A percentile compares a stretch with the other conserved stretches of the same genome.
Evolutionary conservation across 2,888 invertebrate species (phyloP).

Genomic region (Orchestes rusci): DNA sequence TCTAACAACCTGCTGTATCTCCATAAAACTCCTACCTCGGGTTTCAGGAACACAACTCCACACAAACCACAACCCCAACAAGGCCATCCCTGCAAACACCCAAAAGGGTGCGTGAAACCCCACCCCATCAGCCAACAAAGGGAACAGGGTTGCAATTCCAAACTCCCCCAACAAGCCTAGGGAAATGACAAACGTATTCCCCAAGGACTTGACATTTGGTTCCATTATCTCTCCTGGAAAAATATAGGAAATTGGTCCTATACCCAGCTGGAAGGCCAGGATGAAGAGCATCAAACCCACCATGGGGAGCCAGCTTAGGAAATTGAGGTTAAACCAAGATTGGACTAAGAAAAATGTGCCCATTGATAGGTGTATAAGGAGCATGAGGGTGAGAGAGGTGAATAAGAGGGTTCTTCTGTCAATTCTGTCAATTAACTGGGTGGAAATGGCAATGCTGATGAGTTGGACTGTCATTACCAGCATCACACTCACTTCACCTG

Average conservation of each 20-base stretch:
- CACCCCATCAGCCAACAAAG: slow-evolving; percentile 20
- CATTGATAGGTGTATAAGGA: slow-evolving; percentile 45
- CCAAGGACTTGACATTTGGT: slow-evolving; percentile 64
- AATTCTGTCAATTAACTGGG: slow-evolving; percentile 66
- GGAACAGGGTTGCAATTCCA: slow-evolving; percentile 24
- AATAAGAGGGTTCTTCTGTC: slow-evolving; percentile 67
- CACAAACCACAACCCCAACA: slow-evolving; percentile 15
- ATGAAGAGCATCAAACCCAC: slow-evolving; percentile 63
- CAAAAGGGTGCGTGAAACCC: slow-evolving; percentile 28
- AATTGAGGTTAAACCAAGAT: slow-evolving; percentile 4
- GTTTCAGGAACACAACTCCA: slow-evolving; percentile 21
- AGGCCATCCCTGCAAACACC: slow-evolving; percentile 18
- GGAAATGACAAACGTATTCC: slow-evolving; percentile 34
- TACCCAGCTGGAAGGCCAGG: slow-evolving; percentile 59
- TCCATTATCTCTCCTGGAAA: slow-evolving; percentile 78
- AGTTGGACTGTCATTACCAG: slow-evolving; percentile 71
- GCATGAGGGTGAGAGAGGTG: slow-evolving; percentile 58
- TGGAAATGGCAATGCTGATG: slow-evolving; percentile 59
- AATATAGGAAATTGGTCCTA: slow-evolving; percentile 74
- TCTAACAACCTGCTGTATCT: slow-evolving; percentile 20
- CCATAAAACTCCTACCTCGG: slow-evolving; percentile 29
- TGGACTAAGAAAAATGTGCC: slow-evolving; percentile 29
- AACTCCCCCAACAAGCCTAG: slow-evolving; percentile 24
- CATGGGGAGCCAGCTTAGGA: slow-evolving; percentile 62
- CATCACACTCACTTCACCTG: slow-evolving; percentile 61